Percentiles rank a stretch among this genome's conserved stretches.
phyloP scores from a whole-genome alignment of 2,888 invertebrate species.

The Eristalis arbustorum region DNA sequence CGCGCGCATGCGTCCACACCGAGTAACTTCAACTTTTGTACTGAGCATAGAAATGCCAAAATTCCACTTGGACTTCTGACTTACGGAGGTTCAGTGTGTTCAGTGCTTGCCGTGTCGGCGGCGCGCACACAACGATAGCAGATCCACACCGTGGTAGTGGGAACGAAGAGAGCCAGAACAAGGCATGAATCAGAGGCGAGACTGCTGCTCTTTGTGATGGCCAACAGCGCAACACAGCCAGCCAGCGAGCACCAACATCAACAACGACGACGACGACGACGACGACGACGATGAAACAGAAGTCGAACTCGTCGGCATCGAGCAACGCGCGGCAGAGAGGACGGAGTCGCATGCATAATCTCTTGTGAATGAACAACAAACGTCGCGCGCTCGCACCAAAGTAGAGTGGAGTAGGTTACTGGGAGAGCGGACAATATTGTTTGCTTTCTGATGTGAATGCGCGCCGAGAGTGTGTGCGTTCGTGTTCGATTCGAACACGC shows the following conservation, averaged over 20 bases:
- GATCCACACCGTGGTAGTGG: background rate
- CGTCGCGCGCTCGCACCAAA: background rate
- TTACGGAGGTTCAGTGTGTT: background rate
- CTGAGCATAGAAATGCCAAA: constrained; percentile 51
- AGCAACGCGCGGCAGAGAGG: background rate
- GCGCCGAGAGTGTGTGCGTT: background rate
- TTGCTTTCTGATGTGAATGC: background rate
- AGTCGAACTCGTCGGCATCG: no score
- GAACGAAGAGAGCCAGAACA: background rate
- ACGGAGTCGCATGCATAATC: background rate
- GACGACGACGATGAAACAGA: no score
- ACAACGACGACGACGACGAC: background rate
- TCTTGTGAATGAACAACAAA: background rate
- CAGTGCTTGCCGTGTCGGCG: no score
- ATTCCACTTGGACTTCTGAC: constrained; percentile 15
- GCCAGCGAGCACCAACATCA: background rate
- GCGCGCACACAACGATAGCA: background rate
- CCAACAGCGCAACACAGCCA: background rate
- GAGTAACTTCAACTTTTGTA: constrained; percentile 37
- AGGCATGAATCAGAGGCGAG: background rate
- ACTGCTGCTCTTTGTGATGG: background rate
- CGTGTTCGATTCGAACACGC: background rate
- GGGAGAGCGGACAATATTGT: constrained; percentile 8
- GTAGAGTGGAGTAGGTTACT: constrained; percentile 34
- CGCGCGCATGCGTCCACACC: constrained; percentile 13